A percentile compares a stretch with the other conserved stretches of the same genome.
Conservation (phyloP, 2,888 invertebrate species). For the Rhorus exstirpatorius region DNA sequence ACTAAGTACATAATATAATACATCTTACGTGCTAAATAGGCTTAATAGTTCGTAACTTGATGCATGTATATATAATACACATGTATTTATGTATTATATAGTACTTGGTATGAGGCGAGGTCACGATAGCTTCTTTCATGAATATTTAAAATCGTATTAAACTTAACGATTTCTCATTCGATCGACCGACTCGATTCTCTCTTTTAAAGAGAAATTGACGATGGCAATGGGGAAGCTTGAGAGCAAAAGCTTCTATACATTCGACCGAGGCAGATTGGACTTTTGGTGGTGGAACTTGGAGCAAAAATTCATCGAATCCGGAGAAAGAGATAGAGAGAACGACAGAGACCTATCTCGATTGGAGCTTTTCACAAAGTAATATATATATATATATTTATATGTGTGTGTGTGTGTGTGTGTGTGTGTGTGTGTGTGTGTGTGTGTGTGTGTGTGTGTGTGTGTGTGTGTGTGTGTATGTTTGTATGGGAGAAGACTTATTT, state of each 20-base stretch:
- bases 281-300: conserved; percentile 24
- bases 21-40: conserved; percentile 44
- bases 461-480: conserved; percentile 6
- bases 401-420: too few relatives aligned
- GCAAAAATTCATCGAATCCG: conserved; percentile 62
- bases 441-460: too few relatives aligned
- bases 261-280: conserved; percentile 41
- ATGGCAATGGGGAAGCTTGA: conserved; percentile 26
- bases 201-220: conserved; percentile 33
- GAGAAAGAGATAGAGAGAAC: neutral
- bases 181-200: conserved; percentile 36
- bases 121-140: conserved; percentile 32
- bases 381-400: neutral
- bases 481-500: conserved; percentile 36
- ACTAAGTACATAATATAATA: conserved; percentile 42
- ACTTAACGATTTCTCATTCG: conserved; percentile 48
- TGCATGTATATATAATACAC: neutral
- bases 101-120: too few relatives aligned
- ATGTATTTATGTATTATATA: too few relatives aligned
- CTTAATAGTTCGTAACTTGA: conserved; percentile 42
- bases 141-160: conserved; percentile 60
- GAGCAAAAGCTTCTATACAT: conserved; percentile 60
- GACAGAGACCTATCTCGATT: conserved; percentile 35
- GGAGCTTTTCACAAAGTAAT: conserved; percentile 46
- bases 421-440: too few relatives aligned